Percentiles rank a stretch among this genome's conserved stretches.
phyloP scores from a whole-genome alignment of 2,113 vertebrate genomes.

The Hypomesus transpacificus region DNA sequence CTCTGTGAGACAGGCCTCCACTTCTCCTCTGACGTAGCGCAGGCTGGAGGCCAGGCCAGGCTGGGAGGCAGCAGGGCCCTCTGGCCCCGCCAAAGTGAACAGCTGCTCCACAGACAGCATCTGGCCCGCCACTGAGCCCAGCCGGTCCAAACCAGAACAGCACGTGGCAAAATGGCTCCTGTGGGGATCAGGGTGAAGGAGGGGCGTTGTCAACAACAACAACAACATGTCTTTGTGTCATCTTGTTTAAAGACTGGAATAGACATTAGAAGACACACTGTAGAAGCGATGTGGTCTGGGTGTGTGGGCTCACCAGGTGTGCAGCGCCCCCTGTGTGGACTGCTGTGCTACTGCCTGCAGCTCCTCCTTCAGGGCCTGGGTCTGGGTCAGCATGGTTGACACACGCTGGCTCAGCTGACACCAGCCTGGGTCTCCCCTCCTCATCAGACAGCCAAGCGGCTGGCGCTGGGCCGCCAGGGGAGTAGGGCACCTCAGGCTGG shows the following conservation, averaged over 20 bases:
- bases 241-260: neutral
- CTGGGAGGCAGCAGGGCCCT: conserved; percentile 47
- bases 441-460: conserved; percentile 79
- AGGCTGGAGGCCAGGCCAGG: conserved; percentile 77
- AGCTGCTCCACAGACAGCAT: conserved; percentile 76
- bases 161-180: conserved; percentile 85
- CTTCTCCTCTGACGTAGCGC: conserved; percentile 74
- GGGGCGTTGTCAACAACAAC: neutral
- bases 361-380: conserved; percentile 69
- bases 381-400: conserved; percentile 60
- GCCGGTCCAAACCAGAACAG: conserved; percentile 70
- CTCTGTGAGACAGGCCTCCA: conserved; percentile 70
- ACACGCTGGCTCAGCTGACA: conserved; percentile 61
- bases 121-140: conserved; percentile 73
- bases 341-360: conserved; percentile 72
- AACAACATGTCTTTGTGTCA: no score
- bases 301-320: conserved; percentile 80
- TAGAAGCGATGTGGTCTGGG: neutral
- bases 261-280: neutral
- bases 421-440: conserved; percentile 78
- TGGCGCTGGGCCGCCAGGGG: conserved; percentile 75
- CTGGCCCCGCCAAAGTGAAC: conserved; percentile 68
- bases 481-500: conserved; percentile 73
- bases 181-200: conserved; percentile 25
- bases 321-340: conserved; percentile 69